A percentile compares a stretch with the other conserved stretches of the same genome.
These are phyloP conservation scores for Drosophila monieri DNA, from an alignment of 2,888 invertebrate species.

Conservation along the genomic window DNA sequence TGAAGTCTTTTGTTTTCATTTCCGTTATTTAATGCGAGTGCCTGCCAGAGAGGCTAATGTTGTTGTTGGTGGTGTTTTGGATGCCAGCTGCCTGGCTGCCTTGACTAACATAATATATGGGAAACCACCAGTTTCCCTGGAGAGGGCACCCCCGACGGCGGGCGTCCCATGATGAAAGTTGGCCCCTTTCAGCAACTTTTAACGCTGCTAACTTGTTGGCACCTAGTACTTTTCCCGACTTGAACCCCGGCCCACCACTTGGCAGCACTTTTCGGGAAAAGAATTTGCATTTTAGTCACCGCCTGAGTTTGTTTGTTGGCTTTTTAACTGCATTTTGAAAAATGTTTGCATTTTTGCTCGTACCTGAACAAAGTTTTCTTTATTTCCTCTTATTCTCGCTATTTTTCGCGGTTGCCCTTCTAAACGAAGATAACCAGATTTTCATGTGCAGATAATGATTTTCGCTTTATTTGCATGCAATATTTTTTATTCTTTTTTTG, in stretches of 20 bases:
- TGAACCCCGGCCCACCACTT: constrained; percentile 39
- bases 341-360: constrained; percentile 53
- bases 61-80: constrained; percentile 44
- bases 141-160: not conserved
- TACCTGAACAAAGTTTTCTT: constrained; percentile 40
- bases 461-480: constrained; percentile 75
- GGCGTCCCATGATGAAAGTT: constrained; percentile 21
- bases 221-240: constrained; percentile 54
- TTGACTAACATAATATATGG: constrained; percentile 74
- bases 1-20: constrained; percentile 80
- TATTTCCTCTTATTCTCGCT: not conserved
- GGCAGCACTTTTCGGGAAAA: constrained; percentile 59
- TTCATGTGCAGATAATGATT: constrained; percentile 74
- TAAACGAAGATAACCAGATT: constrained; percentile 77
- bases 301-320: constrained; percentile 62
- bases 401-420: constrained; percentile 20
- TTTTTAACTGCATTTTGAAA: constrained; percentile 73
- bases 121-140: constrained; percentile 18
- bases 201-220: constrained; percentile 71
- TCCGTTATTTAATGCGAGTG: constrained; percentile 80
- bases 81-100: constrained; percentile 67
- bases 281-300: constrained; percentile 66
- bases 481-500: constrained; percentile 4
- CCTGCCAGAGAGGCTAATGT: constrained; percentile 49
- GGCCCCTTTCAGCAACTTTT: constrained; percentile 57